Base-by-base conservation (phyloP, 2,113 vertebrate genomes). In the Zeus faber region DNA sequence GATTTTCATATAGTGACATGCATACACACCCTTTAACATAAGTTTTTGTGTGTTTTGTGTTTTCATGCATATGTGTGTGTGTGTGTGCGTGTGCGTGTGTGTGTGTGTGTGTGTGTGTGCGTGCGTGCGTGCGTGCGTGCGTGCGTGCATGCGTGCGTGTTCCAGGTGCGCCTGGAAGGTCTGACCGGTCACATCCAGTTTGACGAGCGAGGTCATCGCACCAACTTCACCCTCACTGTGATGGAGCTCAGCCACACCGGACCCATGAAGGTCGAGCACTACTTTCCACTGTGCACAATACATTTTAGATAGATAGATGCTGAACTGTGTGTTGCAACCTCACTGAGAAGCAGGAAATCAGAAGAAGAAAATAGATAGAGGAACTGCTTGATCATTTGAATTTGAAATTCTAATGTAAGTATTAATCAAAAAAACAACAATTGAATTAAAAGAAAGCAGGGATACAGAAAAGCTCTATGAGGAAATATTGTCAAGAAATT, bases 121-220 rank as follows among this genome's bases (percentile, higher is more conserved):
- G 17, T 43, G 40, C 7, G 10, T 20, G 5, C 20, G 3, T 43
- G 6, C 10, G 17, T 8, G 40, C 6, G 18, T 21, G 40, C 10
- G 6, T 43, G 16, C 3, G 14, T 39, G 35, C n/a, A n/a, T n/a
- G n/a, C n/a, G n/a, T n/a, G 17, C 9, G 24, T 37, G 33, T 37
- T 76, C 54, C 72, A 99, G 97, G 97, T 99, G 37, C 93, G 53
- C 31, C 90, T 98, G 62, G 91, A 98, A 60, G 96, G 96, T 5
- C 58, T 98, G 57, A 97, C 95, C 0, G 96, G 97, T 57, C 93
- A 92, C 0, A 88, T 99, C 21, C 95, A 99, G 76, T 99, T 99
- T 49, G 93, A 98, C 0, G 95, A 98, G 73, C 93, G 92, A 62
- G 97, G 97, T 2, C 91, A 93, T 54, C 91, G 97, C 13, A 96